Percentiles rank a stretch among this genome's conserved stretches.
Conservation (phyloP, 2,113 vertebrate genomes). For the Anser cygnoides region DNA sequence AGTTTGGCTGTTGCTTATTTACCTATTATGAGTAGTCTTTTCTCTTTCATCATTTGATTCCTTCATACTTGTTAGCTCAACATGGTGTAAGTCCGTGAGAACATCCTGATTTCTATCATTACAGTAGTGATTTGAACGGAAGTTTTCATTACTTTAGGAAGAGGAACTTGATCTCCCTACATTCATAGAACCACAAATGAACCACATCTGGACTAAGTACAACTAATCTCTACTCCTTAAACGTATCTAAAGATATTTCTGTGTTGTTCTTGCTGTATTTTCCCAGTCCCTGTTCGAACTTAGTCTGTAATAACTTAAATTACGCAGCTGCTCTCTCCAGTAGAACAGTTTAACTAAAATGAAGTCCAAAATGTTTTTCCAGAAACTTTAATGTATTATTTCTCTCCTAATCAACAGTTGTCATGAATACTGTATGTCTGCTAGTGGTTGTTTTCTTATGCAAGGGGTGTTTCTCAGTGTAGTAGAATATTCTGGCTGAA, state of each 20-base stretch:
- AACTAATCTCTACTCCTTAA: not conserved
- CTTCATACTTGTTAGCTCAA: not conserved
- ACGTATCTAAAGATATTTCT: rapidly evolving
- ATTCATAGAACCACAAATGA: not conserved
- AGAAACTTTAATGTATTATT: not conserved
- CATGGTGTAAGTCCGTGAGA: not conserved
- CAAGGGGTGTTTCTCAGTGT: no score
- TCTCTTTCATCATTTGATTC: not conserved
- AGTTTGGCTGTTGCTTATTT: not conserved
- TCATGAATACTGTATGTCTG: no score
- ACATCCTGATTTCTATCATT: not conserved
- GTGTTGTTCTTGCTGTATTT: not conserved
- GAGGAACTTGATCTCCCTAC: not conserved
- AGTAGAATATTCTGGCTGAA: no score
- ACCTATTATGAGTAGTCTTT: not conserved
- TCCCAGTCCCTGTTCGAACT: not conserved
- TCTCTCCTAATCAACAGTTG: not conserved
- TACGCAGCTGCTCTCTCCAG: not conserved
- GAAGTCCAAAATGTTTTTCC: not conserved
- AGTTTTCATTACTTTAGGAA: not conserved
- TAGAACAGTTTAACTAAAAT: not conserved
- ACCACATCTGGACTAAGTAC: not conserved
- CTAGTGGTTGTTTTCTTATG: no score
- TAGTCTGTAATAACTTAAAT: not conserved
- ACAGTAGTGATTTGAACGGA: not conserved